Conservation (phyloP, 2,797 vertebrate species). For the Lacerta bilineata region DNA sequence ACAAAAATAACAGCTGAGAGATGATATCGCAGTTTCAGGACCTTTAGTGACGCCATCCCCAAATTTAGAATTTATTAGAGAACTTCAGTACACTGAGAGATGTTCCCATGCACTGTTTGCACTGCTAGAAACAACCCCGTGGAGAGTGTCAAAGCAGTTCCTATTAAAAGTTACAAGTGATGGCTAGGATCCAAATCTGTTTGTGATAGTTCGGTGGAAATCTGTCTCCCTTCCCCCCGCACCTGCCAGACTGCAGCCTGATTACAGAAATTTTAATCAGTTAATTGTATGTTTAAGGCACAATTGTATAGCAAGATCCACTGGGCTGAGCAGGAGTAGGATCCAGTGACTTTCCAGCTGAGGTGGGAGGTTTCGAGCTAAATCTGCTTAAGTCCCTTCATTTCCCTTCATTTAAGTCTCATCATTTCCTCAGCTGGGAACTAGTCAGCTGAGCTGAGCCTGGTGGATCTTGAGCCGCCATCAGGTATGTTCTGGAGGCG, state of each 20-base stretch:
- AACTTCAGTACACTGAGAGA: slow-evolving; percentile 60
- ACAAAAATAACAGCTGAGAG: slow-evolving; percentile 63
- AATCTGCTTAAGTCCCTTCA: too few species aligned
- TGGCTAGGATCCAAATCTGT: not conserved
- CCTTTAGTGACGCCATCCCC: slow-evolving; percentile 44
- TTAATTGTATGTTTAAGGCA: not conserved
- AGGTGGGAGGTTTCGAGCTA: too few species aligned
- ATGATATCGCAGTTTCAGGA: slow-evolving; percentile 41
- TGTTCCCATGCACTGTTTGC: slow-evolving; percentile 62
- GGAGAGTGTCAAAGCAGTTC: slow-evolving; percentile 64
- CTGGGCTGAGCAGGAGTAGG: too few species aligned
- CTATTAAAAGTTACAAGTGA: slow-evolving; percentile 59
- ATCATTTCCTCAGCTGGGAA: too few species aligned
- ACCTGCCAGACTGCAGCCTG: not conserved
- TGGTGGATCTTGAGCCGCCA: too few species aligned
- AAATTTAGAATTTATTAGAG: slow-evolving; percentile 69
- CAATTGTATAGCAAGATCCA: too few species aligned
- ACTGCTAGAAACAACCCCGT: slow-evolving; percentile 46
- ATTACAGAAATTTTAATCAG: not conserved
- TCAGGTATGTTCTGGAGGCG: too few species aligned
- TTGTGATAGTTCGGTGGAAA: not conserved
- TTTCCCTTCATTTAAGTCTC: too few species aligned
- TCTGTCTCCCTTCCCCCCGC: not conserved
- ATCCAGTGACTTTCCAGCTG: too few species aligned
- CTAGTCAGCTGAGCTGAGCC: too few species aligned